Evolutionary conservation across 2,113 vertebrate species (phyloP).

Genomic region (Engraulis encrasicolus): DNA sequence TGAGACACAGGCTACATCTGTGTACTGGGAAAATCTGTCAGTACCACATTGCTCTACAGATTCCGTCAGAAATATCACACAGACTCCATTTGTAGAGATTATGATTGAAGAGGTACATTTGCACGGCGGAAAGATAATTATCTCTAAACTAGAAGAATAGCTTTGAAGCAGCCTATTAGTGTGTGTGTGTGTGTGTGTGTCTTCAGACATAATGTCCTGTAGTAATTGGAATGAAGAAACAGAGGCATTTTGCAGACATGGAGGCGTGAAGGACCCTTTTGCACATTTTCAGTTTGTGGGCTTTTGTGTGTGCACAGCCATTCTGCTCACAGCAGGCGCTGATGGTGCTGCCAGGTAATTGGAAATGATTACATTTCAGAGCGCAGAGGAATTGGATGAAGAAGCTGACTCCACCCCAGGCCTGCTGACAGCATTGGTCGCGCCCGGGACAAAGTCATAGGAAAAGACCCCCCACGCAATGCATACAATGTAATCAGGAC

Average conservation of each 20-base stretch:
- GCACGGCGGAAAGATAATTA: background rate
- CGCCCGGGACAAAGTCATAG: too few species aligned
- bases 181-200: background rate
- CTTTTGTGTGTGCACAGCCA: background rate
- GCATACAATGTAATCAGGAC: too few species aligned
- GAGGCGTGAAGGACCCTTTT: background rate
- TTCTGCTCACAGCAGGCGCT: slow-evolving; percentile 22
- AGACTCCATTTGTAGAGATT: background rate
- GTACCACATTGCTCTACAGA: background rate
- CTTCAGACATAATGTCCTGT: background rate
- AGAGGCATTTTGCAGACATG: too few species aligned
- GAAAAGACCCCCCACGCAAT: too few species aligned
- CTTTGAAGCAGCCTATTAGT: background rate
- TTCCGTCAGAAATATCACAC: background rate
- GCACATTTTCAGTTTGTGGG: background rate
- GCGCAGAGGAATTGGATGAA: slow-evolving; percentile 56
- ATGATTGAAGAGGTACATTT: background rate
- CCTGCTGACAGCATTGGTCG: too few species aligned
- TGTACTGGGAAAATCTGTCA: background rate
- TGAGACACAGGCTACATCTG: background rate
- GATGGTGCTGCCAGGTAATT: slow-evolving; percentile 60
- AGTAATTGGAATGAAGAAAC: background rate
- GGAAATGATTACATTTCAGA: slow-evolving; percentile 66
- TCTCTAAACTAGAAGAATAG: background rate
- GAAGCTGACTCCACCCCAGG: too few species aligned